Evolutionary conservation across 2,888 invertebrate genomes (phyloP), one percentile per base, ranked within the genome.

Genomic region (Ligdia adustata): DNA sequence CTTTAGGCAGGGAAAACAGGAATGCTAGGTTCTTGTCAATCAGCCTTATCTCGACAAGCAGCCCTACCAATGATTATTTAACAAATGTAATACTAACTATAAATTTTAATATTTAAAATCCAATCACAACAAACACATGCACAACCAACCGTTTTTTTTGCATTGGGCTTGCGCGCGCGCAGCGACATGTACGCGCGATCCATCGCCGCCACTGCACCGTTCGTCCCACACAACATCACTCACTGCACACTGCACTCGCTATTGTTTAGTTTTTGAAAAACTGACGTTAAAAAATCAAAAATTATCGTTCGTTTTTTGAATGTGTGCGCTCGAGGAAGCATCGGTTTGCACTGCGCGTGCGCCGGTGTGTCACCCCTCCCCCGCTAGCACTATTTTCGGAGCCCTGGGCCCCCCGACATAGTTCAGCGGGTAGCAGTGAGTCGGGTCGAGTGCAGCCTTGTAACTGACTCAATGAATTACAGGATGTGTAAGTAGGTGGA

Each of bases 121-220:
- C 4, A 4, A 24, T 26, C 9, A 9, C 12, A 12, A 34, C 39
- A 49, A 38, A 34, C 42, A 52, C 7, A 45, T 37, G 40, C 35
- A 24, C 48, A 57, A 77, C 82, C 41, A 64, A 87, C 84, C 81
- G 87, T 84, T 41, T 79, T 79, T 35, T 77, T 82, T 2, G 77
- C 56, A 45, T 75, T 77, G 11, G 90, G 90, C 64, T 87, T 89
- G 65, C 91, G 83, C 57, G 87, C 91, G 45, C 91, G 85, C 74
- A 91, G 65, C 34, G 91, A 90, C 91, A 91, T 91, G 53, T 91
- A 91, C 41, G 90, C 91, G 44, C 91, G 82, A 42, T 91, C 91
- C 90, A 90, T 91, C 12, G 87, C 85, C 22, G 85, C 85, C 11
- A 86, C 84, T 1, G 88, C 85, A 9, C 87, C 84, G 57, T 76